Evolutionary conservation across 2,797 vertebrate genomes (phyloP), one percentile per base, ranked within the genome.

Genomic region (Pyrrhura leucotis): DNA sequence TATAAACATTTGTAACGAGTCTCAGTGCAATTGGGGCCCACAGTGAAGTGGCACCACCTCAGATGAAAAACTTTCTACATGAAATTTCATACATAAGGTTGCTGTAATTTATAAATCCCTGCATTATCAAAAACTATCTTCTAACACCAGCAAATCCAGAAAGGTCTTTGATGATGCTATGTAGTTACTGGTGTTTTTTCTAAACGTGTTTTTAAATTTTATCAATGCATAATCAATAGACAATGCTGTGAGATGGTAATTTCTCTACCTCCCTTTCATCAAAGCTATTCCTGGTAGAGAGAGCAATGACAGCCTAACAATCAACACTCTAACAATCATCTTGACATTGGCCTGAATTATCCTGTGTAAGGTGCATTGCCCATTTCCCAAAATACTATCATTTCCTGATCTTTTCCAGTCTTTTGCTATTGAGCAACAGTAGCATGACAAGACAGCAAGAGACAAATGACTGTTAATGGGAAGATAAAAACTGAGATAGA

Each of bases 91-190:
- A 53, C 33, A 45, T 26, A 86, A 97, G 47, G 90, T 72, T 82
- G 79, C 26, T 51, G 50, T 75, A 83, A 96, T 83, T 96, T 92
- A 71, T 92, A 92, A 95, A 94, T 47, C 56, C 76, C 56, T 35
- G 19, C 53, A 75, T 79, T 85, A 84, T 74, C 83, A 89, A 95
- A 78, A 92, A 92, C 69, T 72, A 93, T 63, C 75, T 92, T 83
- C 93, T 88, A 71, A 79, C 63, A 69, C 16, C 66, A 95, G 72
- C 48, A 90, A 79, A 87, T 58, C 17, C 67, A 89, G 85, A 89
- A 92, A 66, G 29, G 26, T 19, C 26, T 75, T 82, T 83, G 72
- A 78, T 73, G 65, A 80, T 69, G 58, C 40, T 63, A 48, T 31
- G 11, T 9, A 48, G 40, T 83, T 67, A 18, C 1, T 0, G 1